Evolutionary conservation across 2,113 vertebrate genomes (phyloP).

Genomic region (Hemichromis elongatus): DNA sequence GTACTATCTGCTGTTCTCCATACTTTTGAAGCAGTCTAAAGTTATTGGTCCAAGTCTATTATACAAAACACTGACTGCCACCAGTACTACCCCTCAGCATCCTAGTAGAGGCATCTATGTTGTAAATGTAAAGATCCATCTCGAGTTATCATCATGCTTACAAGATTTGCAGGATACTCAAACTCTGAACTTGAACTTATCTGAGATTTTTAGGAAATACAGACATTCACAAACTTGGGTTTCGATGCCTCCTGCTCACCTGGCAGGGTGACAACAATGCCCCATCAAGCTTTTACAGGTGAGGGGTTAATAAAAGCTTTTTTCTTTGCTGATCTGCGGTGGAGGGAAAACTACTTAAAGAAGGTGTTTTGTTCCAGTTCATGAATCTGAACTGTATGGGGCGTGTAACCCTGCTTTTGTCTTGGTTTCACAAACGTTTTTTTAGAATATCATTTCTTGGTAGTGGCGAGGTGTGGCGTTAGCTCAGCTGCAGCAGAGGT

Average conservation of each 20-base stretch:
- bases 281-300: not conserved
- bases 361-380: not conserved
- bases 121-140: not conserved
- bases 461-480: not conserved
- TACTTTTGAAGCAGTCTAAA: not conserved
- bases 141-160: rapidly evolving
- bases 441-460: not conserved
- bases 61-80: not conserved
- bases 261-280: not conserved
- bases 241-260: not conserved
- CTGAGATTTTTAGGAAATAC: not conserved
- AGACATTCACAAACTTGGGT: not conserved
- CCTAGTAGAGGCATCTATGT: not conserved
- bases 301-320: not conserved
- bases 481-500: not conserved
- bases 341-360: not conserved
- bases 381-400: not conserved
- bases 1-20: not conserved
- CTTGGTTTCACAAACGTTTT: not conserved
- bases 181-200: not conserved
- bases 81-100: not conserved
- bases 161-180: not conserved
- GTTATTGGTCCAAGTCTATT: not conserved
- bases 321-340: not conserved
- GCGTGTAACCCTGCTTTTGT: not conserved